Evolutionary conservation across 2,888 invertebrate species (phyloP).

Genomic region (Oxyteleia sp.): DNA sequence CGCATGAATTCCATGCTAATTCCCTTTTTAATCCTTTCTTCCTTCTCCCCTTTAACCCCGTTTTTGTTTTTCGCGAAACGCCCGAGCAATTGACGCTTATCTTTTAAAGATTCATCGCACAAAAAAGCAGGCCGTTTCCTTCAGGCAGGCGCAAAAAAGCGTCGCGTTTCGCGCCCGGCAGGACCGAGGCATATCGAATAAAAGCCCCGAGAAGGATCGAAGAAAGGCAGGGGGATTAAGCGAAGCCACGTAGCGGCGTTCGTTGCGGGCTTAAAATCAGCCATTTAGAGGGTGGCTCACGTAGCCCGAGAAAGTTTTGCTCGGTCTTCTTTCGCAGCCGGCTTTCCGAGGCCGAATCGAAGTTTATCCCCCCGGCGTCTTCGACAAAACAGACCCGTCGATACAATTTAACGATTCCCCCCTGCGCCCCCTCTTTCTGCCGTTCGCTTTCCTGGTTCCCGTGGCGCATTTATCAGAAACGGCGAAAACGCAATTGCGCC

Average conservation of each 20-base stretch:
- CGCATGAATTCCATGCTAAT: no score
- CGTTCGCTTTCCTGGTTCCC: conserved; percentile 65
- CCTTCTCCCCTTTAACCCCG: no score
- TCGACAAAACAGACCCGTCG: conserved; percentile 73
- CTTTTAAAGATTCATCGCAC: background rate
- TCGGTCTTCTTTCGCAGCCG: conserved; percentile 76
- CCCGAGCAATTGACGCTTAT: background rate
- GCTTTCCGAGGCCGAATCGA: conserved; percentile 41
- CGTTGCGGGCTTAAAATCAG: conserved; percentile 79
- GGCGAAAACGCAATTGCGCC: conserved; percentile 55
- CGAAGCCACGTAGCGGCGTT: conserved; percentile 60
- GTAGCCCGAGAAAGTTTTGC: conserved; percentile 81
- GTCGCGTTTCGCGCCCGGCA: background rate
- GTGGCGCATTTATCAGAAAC: conserved; percentile 74
- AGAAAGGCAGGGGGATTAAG: conserved; percentile 55
- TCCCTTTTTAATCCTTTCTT: no score
- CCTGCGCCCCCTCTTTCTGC: no score
- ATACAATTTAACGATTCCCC: conserved; percentile 82
- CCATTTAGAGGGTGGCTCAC: conserved; percentile 84
- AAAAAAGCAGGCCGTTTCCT: background rate
- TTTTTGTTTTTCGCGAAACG: no score
- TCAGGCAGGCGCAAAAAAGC: background rate
- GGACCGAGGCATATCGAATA: conserved; percentile 4
- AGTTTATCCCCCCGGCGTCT: conserved; percentile 43
- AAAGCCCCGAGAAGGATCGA: conserved; percentile 26